These are phyloP conservation scores for Eumerus sabulonum DNA, from an alignment of 2,888 invertebrate genomes.

Conservation along the genomic window DNA sequence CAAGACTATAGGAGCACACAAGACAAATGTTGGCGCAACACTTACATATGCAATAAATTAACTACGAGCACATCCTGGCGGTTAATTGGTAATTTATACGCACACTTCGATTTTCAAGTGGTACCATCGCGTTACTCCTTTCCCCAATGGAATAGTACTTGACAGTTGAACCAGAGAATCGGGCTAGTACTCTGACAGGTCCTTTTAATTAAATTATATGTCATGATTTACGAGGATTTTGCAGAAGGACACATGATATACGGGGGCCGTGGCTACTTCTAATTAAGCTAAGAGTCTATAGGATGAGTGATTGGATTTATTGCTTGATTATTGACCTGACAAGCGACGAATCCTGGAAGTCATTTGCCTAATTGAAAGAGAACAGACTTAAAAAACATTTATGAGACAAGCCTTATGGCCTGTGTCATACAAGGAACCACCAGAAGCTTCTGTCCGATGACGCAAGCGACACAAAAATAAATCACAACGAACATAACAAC, in stretches of 20 bases:
- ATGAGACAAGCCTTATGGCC: no score
- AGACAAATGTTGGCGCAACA: conserved; percentile 56
- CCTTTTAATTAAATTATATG: conserved; percentile 55
- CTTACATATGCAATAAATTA: conserved; percentile 59
- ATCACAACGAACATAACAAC: background rate
- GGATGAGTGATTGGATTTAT: conserved; percentile 15
- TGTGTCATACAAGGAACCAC: no score
- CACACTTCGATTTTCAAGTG: conserved; percentile 62
- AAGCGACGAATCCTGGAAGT: background rate
- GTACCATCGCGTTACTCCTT: background rate
- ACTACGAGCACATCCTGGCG: conserved; percentile 47
- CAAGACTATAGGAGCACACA: conserved; percentile 42
- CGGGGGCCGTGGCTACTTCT: conserved; percentile 9
- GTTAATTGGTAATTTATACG: conserved; percentile 67
- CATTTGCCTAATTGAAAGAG: no score
- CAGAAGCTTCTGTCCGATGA: conserved; percentile 3
- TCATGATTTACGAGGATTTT: conserved; percentile 41
- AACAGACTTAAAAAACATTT: no score
- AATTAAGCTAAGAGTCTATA: conserved; percentile 27
- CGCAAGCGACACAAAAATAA: conserved; percentile 12
- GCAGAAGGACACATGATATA: conserved; percentile 35
- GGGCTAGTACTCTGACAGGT: conserved; percentile 15
- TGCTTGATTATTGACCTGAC: background rate
- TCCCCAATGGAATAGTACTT: background rate
- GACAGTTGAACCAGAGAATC: background rate